phyloP scores from a whole-genome alignment of 53 echinoderm and acorn worm species.

The Arbacia lixula region DNA sequence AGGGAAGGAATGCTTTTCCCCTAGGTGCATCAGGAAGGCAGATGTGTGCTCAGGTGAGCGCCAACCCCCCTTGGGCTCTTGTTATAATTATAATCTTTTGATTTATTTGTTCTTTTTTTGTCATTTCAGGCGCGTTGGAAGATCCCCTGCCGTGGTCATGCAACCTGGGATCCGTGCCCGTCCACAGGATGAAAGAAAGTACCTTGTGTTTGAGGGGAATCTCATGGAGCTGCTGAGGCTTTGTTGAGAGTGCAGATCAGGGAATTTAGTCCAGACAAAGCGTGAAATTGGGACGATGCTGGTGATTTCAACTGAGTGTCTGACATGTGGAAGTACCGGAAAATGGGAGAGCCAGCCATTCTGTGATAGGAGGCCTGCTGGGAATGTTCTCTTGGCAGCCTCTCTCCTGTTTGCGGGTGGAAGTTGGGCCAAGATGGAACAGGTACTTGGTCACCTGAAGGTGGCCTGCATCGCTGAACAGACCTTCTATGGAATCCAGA shows the following conservation, averaged over 20 bases:
- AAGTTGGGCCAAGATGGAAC: conserved; percentile 2
- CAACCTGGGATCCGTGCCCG: background rate
- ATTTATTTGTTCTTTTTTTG: background rate
- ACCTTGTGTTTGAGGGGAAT: conserved; percentile 3
- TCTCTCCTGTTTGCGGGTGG: background rate
- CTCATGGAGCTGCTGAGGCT: conserved; percentile 1
- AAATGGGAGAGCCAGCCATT: conserved; percentile 22
- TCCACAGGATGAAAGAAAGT: conserved; percentile 7
- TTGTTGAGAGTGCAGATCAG: conserved; percentile 3
- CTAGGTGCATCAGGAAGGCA: no score
- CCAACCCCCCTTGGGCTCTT: no score
- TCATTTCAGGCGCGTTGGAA: conserved; percentile 32
- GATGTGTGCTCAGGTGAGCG: no score
- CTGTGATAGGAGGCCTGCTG: background rate
- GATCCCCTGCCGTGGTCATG: conserved; percentile 24
- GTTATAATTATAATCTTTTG: background rate
- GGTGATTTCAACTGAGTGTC: background rate
- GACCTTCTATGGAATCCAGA: conserved; percentile 1
- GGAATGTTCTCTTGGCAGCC: background rate
- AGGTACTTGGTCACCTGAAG: background rate
- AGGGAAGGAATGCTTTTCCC: no score
- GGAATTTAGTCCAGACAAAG: background rate
- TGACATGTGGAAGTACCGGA: background rate
- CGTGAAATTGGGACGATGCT: background rate
- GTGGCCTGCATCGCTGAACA: conserved; percentile 4